These are phyloP conservation scores for Chaetura pelagica DNA, from an alignment of 2,113 vertebrate species.

Conservation along the genomic window DNA sequence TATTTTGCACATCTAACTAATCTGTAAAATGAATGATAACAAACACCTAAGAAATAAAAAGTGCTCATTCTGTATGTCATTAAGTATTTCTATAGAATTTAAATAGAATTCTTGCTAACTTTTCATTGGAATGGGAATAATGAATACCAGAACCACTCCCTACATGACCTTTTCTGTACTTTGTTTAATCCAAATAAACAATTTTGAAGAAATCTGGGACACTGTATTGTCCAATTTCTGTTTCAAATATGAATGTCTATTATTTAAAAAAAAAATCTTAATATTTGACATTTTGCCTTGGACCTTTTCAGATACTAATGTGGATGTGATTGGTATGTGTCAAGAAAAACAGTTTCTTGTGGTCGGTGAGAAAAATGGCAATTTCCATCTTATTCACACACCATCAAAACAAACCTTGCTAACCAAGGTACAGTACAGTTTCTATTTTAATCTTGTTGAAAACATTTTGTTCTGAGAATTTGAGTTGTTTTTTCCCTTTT, in stretches of 20 bases:
- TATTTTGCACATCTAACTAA: not conserved
- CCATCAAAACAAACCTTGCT: constrained; percentile 88
- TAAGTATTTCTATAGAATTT: not conserved
- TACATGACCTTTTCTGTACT: rapidly evolving
- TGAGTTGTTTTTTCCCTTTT: not conserved
- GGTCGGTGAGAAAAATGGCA: constrained; percentile 93
- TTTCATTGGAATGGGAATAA: not conserved
- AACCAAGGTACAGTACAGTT: constrained; percentile 81
- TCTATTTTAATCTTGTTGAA: not conserved
- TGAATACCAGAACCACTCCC: not conserved
- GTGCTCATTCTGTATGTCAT: not conserved
- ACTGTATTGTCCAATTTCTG: not conserved
- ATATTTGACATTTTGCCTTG: not conserved
- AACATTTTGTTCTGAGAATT: not conserved
- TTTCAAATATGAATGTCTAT: not conserved
- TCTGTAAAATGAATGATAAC: not conserved
- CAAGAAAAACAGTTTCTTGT: constrained; percentile 88
- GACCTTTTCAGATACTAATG: constrained; percentile 83
- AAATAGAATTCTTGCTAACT: not conserved
- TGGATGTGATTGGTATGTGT: constrained; percentile 89
- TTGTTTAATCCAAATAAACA: not conserved
- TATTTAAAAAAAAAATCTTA: not conserved
- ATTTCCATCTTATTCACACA: constrained; percentile 90
- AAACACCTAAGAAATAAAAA: not conserved
- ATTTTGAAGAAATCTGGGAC: not conserved